These are phyloP conservation scores for Neolamprologus sp. DNA, from an alignment of 2,113 vertebrate genomes.

Conservation along the genomic window DNA sequence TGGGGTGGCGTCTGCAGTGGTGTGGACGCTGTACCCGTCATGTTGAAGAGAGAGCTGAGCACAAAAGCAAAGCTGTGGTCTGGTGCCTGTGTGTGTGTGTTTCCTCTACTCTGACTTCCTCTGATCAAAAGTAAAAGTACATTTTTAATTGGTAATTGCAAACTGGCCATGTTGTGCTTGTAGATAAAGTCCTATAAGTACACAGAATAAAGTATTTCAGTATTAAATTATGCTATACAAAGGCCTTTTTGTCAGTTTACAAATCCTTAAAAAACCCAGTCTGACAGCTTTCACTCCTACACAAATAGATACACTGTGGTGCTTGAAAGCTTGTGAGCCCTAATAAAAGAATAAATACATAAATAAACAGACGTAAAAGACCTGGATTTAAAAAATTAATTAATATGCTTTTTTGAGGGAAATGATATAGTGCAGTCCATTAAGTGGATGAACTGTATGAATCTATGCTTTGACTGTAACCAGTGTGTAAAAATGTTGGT, in stretches of 20 bases:
- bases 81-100: not conserved
- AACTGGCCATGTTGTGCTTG: not conserved
- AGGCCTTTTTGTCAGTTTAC: not conserved
- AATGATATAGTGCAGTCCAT: not conserved
- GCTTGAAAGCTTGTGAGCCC: not conserved
- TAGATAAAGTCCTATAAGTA: not conserved
- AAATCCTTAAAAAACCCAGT: not conserved
- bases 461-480: not conserved
- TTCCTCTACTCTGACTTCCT: not conserved
- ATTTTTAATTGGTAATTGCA: not conserved
- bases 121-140: not conserved
- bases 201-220: not conserved
- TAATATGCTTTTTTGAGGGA: not conserved
- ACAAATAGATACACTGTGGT: not conserved
- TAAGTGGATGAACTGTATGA: not conserved
- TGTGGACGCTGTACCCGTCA: not conserved
- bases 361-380: not conserved
- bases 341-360: not conserved
- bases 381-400: not conserved
- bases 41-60: not conserved
- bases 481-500: not conserved
- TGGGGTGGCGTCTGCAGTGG: not conserved
- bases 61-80: not conserved
- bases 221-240: not conserved
- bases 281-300: not conserved